These are phyloP conservation scores for Siderastrea radians DNA, from an alignment of 92 coral and sea anemone species.

Conservation along the genomic window DNA sequence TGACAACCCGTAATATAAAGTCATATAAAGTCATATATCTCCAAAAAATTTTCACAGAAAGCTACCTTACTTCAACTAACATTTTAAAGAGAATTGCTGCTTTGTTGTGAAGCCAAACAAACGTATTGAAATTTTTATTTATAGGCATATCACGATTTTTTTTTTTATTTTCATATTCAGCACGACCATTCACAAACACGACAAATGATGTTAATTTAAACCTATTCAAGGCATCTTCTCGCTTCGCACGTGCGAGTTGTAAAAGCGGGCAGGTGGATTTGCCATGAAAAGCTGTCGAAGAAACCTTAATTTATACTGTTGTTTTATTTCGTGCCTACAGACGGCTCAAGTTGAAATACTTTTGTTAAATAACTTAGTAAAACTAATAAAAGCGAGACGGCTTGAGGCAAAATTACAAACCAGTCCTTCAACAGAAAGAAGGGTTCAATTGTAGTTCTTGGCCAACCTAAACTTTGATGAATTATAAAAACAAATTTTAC, in stretches of 20 bases:
- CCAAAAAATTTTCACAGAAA: background rate
- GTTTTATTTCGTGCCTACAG: background rate
- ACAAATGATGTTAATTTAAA: slow-evolving; percentile 35
- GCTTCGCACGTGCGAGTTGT: slow-evolving; percentile 38
- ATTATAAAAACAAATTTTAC: background rate
- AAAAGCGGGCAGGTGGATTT: slow-evolving; percentile 39
- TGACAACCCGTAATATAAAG: background rate
- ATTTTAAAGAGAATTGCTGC: background rate
- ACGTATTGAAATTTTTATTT: background rate
- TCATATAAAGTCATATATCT: background rate
- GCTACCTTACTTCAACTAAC: background rate
- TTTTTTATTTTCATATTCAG: background rate
- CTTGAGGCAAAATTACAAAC: background rate
- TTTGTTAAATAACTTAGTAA: background rate
- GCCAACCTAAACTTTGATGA: background rate
- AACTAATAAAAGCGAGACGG: background rate
- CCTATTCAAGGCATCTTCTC: slow-evolving; percentile 32
- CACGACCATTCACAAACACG: slow-evolving; percentile 19
- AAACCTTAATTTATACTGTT: background rate
- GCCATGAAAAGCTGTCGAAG: background rate
- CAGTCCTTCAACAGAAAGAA: background rate
- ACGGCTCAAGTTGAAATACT: background rate
- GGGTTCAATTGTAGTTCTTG: background rate
- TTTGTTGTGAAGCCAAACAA: background rate
- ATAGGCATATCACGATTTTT: too few species aligned